A percentile compares a stretch with the other conserved stretches of the same genome.
Evolutionary conservation across 2,113 vertebrate genomes (phyloP).

Genomic region (Eupsittula cactorum): DNA sequence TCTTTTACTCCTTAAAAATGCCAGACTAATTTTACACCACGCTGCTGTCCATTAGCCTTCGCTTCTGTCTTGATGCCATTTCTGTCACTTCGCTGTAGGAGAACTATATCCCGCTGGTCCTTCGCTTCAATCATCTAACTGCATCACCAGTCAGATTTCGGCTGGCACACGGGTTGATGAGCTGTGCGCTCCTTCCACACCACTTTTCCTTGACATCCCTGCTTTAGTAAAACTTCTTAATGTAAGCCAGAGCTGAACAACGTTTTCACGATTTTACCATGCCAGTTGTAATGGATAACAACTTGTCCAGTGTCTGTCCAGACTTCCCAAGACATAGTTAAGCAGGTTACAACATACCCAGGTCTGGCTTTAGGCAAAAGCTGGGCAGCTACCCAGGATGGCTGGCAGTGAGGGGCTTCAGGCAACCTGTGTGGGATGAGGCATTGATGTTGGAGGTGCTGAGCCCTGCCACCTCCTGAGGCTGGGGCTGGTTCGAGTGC

Average conservation of each 20-base stretch:
- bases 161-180: not conserved
- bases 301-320: not conserved
- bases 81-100: not conserved
- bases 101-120: not conserved
- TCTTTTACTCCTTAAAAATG: not conserved
- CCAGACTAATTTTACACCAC: not conserved
- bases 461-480: not conserved
- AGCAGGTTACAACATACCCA: not conserved
- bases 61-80: not conserved
- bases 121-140: not conserved
- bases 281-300: rapidly evolving
- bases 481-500: not conserved
- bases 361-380: not conserved
- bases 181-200: not conserved
- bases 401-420: not conserved
- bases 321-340: not conserved
- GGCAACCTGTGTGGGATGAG: not conserved
- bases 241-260: not conserved
- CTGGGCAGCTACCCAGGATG: not conserved
- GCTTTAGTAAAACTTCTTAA: not conserved
- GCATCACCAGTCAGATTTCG: not conserved
- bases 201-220: not conserved
- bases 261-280: not conserved
- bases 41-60: not conserved
- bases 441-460: rapidly evolving